Evolutionary conservation across 2,113 vertebrate genomes (phyloP).

Genomic region (Chiloscyllium plagiosum): DNA sequence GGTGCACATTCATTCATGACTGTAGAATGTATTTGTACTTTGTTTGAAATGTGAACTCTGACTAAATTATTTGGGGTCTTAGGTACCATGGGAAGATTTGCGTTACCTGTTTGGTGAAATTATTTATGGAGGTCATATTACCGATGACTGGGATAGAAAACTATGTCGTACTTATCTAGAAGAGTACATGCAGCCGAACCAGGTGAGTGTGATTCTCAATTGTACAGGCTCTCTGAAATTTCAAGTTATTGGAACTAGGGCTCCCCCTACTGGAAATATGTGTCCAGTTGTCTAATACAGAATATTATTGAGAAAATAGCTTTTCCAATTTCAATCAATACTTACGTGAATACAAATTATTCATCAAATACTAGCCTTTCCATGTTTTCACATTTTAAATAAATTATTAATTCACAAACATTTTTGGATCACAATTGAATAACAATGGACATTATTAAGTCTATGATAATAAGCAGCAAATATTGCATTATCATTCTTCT

Average conservation of each 20-base stretch:
- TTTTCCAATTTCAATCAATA: neutral
- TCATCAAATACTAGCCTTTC: neutral
- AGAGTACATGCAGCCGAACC: conserved; percentile 72
- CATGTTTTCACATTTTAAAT: neutral
- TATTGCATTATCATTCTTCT: neutral
- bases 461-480: neutral
- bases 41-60: neutral
- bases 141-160: conserved; percentile 69
- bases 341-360: neutral
- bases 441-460: neutral
- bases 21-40: neutral
- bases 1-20: neutral
- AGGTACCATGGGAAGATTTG: conserved; percentile 73
- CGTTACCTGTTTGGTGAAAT: conserved; percentile 72
- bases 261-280: conserved; percentile 59
- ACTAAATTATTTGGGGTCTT: neutral
- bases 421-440: neutral
- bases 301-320: neutral
- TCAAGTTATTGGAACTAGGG: conserved; percentile 56
- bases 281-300: neutral
- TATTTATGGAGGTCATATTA: conserved; percentile 76
- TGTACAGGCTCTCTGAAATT: neutral
- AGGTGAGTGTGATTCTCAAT: conserved; percentile 46
- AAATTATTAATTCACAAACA: neutral
- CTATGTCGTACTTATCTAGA: conserved; percentile 70